Base-by-base conservation (phyloP, 2,113 vertebrate genomes). In the Smithornis capensis region DNA sequence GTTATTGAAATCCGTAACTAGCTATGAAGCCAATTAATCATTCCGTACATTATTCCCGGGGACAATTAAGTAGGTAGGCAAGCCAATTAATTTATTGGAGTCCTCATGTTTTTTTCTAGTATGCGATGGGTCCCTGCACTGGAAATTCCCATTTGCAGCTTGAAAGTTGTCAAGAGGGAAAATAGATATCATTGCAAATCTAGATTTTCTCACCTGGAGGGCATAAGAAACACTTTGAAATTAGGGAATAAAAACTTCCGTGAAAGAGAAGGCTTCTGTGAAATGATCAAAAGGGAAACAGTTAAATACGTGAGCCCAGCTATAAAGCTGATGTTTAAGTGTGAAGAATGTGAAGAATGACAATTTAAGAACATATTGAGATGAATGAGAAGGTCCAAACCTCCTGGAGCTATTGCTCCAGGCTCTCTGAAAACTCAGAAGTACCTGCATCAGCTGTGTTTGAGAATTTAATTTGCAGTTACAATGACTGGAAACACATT, bases 161-260 rank as follows among this genome's bases (percentile, higher is more conserved):
- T 85, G 33, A 38, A 92, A 85, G 55, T 40, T 77, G 63, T 89
- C 70, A 89, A 57, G 78, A 83, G 53, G 67, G 52, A 93, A 95
- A 91, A 83, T 0, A 87, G 87, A 18, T 44, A 92, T 49, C 62
- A 79, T 37, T 62, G 35, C 37, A 92, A 38, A 33, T 83, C 59
- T 73, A 67, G 87, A 83, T 55, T 91, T 87, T 92, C 90, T 93
- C 79, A 93, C 87, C 82, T 80, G 82, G 63, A 95, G 59, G 80
- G 89, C 70, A 94, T 15, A 87, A 76, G 63, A 91, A 91, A 63
- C 35, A 74, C 83, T 95, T 86, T 94, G 71, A 95, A 97, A 95
- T 80, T 90, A 96, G 31, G 71, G 82, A 83, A 83, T 70, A 86
- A 90, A 92, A 91, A 73, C 87, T 90, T 94, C 75, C n/a, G n/a